Evolutionary conservation across 2,888 invertebrate species (phyloP).

Genomic region (Drosophila birchii): DNA sequence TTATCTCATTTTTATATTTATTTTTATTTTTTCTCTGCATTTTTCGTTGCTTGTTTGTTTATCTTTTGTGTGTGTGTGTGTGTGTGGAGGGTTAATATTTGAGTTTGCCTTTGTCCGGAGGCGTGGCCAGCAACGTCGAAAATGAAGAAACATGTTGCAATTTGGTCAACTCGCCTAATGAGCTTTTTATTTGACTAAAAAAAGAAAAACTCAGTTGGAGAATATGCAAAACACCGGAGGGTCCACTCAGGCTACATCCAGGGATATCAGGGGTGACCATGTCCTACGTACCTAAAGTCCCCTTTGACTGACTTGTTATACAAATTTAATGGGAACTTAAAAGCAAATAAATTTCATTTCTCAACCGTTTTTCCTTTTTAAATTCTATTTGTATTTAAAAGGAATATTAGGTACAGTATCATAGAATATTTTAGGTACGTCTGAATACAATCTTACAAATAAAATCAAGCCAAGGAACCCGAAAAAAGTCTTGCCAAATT

Average conservation of each 20-base stretch:
- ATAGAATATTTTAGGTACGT: neutral
- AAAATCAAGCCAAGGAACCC: neutral
- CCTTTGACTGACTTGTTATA: neutral
- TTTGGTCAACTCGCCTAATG: conserved; percentile 75
- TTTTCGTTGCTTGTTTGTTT: conserved; percentile 37
- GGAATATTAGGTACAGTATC: neutral
- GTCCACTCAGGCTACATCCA: neutral
- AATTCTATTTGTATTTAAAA: neutral
- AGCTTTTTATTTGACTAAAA: conserved; percentile 73
- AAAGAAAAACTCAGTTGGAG: conserved; percentile 9
- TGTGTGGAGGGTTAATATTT: conserved; percentile 37
- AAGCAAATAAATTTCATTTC: neutral
- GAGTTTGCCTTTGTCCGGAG: conserved; percentile 41
- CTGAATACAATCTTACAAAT: neutral
- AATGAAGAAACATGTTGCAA: conserved; percentile 64
- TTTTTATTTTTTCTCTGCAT: conserved; percentile 21
- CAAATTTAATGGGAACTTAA: neutral
- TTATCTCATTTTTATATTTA: conserved; percentile 52
- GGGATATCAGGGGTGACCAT: too few relatives aligned
- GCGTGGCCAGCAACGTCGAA: conserved; percentile 31
- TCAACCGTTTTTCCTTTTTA: too few relatives aligned
- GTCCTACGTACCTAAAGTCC: too few relatives aligned
- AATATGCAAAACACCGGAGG: conserved; percentile 18
- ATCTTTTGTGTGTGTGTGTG: conserved; percentile 19
- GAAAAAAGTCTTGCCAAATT: neutral